Base-by-base conservation (phyloP, 2,888 invertebrate species). In the Romanomermis culicivorax region DNA sequence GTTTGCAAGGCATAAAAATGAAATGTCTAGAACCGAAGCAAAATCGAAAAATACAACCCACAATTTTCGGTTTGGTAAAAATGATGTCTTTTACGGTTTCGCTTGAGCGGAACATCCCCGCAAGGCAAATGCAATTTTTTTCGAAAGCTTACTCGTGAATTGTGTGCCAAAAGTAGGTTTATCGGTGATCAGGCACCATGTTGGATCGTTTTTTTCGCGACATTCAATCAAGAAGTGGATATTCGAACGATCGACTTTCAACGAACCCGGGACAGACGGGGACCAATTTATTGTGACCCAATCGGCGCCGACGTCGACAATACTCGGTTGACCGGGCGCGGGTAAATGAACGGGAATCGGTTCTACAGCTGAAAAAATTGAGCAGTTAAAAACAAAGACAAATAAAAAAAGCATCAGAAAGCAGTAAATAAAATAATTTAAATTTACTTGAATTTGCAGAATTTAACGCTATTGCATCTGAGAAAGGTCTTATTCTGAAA, bases 271-370 rank as follows among this genome's bases (percentile, higher is more conserved):
- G 48, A 11, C 29, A 24, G 45, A 20, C 27, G 58, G 47, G 4
- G 64, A 58, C 60, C 11, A 68, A 29, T 62, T 58, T 29, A 68
- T 55, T 29, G 60, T 63, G 27, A 65, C 66, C 63, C 63, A 64
- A 52, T 64, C 65, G 26, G 60, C 56, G 51, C 64, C 67, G 2
- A 60, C 59, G 49, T 67, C 67, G n/a, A 62, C 56, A 55, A 65
- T 60, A 42, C 56, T 55, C 27, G 62, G 63, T 51, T 60, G 61
- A 29, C 60, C 61, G 11, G 64, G 64, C 7, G 63, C 56, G 2
- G 26, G 29, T n/a, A n/a, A n/a, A n/a, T n/a, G 17, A 36, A 36
- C 11, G 36, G 11, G 36, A 7, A 11, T 7, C 36, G 36, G 36
- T 36, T 36, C 36, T 11, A 17, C 36, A 11, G 17, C 7, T 11